phyloP scores from a whole-genome alignment of 37 sponge, comb jelly and placozoan genomes.

The Lycopodina hypogea region DNA sequence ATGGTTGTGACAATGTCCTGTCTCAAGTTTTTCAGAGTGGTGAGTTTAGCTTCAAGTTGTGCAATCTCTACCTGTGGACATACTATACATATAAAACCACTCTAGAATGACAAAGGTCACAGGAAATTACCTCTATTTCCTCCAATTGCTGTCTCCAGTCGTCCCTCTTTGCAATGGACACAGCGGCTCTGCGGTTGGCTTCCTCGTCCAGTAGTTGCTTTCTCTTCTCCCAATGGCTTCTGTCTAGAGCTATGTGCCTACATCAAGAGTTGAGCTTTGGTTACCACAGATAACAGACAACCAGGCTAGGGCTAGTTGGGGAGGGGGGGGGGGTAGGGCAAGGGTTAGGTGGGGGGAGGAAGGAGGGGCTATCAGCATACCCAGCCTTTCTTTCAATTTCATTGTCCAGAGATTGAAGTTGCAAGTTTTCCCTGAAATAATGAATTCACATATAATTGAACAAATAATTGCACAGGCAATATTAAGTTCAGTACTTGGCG shows the following conservation, averaged over 20 bases:
- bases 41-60: constrained; percentile 30
- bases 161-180: constrained; percentile 27
- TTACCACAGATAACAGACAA: background rate
- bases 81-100: background rate
- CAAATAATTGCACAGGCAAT: background rate
- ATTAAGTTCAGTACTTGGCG: constrained; percentile 18
- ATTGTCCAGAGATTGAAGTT: constrained; percentile 41
- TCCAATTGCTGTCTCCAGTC: constrained; percentile 12
- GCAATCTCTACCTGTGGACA: constrained; percentile 27
- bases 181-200: constrained; percentile 13
- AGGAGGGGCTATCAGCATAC: constrained; percentile 2
- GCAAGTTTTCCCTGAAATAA: constrained; percentile 45
- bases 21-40: background rate
- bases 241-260: constrained; percentile 63
- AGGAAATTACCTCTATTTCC: constrained; percentile 10
- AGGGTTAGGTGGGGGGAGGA: too few relatives aligned
- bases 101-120: background rate
- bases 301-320: too few relatives aligned
- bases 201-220: constrained; percentile 41
- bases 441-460: too few relatives aligned
- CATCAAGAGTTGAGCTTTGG: background rate
- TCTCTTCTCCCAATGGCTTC: constrained; percentile 50
- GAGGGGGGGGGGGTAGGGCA: too few relatives aligned
- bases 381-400: constrained; percentile 53
- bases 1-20: background rate